Conservation (phyloP, 2,113 vertebrate species). For the Trinectes maculatus region DNA sequence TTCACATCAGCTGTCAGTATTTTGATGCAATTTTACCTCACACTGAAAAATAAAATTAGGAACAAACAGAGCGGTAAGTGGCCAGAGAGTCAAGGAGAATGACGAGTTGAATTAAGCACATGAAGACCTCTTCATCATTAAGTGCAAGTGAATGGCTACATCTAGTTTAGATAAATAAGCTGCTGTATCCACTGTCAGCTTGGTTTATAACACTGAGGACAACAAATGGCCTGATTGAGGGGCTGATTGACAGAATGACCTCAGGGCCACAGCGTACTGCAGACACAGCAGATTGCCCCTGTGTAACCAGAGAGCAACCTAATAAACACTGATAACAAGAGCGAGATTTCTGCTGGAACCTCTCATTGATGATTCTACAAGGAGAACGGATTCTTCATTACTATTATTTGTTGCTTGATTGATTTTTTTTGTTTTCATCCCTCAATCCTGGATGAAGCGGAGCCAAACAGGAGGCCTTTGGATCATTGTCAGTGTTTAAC, state of each 20-base stretch:
- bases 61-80: neutral
- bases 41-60: neutral
- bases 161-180: conserved; percentile 6
- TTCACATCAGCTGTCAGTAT: neutral
- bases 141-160: neutral
- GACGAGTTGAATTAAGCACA: neutral
- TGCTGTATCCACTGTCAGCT: neutral
- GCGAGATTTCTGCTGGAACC: neutral
- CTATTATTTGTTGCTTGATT: neutral
- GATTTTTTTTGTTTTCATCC: neutral
- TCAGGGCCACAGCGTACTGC: conserved; percentile 11
- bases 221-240: conserved; percentile 23
- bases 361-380: conserved; percentile 12
- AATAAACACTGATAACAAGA: conserved; percentile 12
- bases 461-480: neutral
- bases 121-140: neutral
- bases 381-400: neutral
- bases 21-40: too few relatives aligned
- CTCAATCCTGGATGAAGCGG: neutral
- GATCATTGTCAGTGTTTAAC: neutral
- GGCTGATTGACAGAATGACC: conserved; percentile 41
- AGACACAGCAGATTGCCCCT: conserved; percentile 7
- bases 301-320: neutral
- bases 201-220: conserved; percentile 24
- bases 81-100: neutral